Percentiles rank a stretch among this genome's conserved stretches.
Conservation (phyloP, 2,888 invertebrate species). For the Ophonus ardosiacus region DNA sequence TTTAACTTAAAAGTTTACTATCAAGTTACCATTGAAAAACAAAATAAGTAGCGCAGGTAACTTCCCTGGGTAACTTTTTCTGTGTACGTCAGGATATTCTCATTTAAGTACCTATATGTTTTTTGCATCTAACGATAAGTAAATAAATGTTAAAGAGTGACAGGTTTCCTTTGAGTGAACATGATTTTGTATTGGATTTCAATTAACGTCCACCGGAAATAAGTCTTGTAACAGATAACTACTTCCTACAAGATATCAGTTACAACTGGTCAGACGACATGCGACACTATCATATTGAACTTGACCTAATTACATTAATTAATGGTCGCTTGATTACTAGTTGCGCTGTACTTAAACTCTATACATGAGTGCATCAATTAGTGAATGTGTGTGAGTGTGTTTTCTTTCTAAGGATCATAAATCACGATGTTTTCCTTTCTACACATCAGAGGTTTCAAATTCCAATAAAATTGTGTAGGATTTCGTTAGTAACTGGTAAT, state of each 20-base stretch:
- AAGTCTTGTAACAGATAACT: not conserved
- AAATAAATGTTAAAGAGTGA: no score
- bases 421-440: not conserved
- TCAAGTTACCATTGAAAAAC: no score
- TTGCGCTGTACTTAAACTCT: not conserved
- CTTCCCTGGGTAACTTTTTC: no score
- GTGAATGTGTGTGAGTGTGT: not conserved
- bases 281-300: conserved; percentile 21
- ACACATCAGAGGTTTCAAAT: not conserved
- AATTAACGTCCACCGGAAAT: not conserved
- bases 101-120: no score
- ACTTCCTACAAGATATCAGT: conserved; percentile 19
- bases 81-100: no score
- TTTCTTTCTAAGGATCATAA: not conserved
- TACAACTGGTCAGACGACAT: conserved; percentile 14
- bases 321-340: not conserved
- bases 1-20: no score
- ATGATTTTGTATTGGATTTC: not conserved
- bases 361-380: not conserved
- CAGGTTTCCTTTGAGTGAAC: not conserved
- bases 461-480: not conserved
- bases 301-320: conserved; percentile 41
- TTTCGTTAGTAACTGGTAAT: not conserved
- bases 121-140: no score
- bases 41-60: no score